Percentiles rank a stretch among this genome's conserved stretches.
Conservation (phyloP, 2,888 invertebrate genomes). For the Nomada ruficornis region DNA sequence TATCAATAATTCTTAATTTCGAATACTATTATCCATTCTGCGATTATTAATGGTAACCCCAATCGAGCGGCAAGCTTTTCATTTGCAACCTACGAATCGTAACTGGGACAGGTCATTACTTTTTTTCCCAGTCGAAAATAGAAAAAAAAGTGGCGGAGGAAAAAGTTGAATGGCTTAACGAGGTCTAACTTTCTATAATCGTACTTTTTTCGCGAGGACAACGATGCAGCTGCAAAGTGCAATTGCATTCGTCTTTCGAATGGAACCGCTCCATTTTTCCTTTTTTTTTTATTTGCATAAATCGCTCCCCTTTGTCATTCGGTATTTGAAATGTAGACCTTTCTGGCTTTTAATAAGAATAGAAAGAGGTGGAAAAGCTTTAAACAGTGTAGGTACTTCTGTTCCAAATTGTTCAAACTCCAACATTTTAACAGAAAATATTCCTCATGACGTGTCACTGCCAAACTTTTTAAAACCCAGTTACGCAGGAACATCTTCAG, state of each 20-base stretch:
- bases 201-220: background rate
- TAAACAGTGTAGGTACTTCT: too few species aligned
- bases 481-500: too few species aligned
- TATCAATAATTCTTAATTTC: background rate
- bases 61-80: slow-evolving; percentile 11
- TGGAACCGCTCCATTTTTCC: background rate
- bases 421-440: too few species aligned
- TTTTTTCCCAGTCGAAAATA: slow-evolving; percentile 6
- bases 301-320: slow-evolving; percentile 11
- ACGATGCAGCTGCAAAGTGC: slow-evolving; percentile 9
- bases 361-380: background rate
- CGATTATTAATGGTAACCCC: background rate
- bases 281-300: background rate
- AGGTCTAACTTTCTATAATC: slow-evolving; percentile 27
- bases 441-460: too few species aligned
- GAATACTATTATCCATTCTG: background rate
- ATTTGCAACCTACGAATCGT: slow-evolving; percentile 15
- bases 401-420: too few species aligned
- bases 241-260: slow-evolving; percentile 8
- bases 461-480: too few species aligned
- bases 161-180: slow-evolving; percentile 23
- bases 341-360: background rate
- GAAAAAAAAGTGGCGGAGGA: background rate
- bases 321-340: background rate
- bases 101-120: slow-evolving; percentile 5